Evolutionary conservation across 2,888 invertebrate species (phyloP).

Genomic region (Acanthoscelides obtectus): DNA sequence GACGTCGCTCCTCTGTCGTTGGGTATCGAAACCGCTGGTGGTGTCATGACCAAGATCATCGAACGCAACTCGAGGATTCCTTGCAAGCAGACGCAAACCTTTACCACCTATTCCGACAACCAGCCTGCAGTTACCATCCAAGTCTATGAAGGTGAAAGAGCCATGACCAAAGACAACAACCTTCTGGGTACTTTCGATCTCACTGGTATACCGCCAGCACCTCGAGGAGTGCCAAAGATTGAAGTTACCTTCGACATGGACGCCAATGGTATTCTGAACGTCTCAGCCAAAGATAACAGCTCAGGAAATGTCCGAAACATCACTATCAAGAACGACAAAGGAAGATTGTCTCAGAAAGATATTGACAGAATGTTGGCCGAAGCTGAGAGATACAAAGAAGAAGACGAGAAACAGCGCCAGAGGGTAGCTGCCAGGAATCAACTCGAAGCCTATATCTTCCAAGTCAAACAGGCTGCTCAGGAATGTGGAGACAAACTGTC

Average conservation of each 20-base stretch:
- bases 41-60: constrained; percentile 66
- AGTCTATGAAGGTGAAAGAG: constrained; percentile 68
- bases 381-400: constrained; percentile 68
- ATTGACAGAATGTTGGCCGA: constrained; percentile 76
- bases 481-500: constrained; percentile 61
- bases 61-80: constrained; percentile 54
- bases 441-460: constrained; percentile 67
- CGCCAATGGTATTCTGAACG: constrained; percentile 66
- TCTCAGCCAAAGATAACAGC: constrained; percentile 55
- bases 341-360: constrained; percentile 73
- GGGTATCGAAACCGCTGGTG: constrained; percentile 73
- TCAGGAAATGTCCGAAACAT: constrained; percentile 67
- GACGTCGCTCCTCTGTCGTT: constrained; percentile 66
- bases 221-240: constrained; percentile 63
- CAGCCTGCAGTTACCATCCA: constrained; percentile 66
- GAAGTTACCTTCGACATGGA: constrained; percentile 70
- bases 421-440: constrained; percentile 65
- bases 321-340: constrained; percentile 78
- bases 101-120: constrained; percentile 64
- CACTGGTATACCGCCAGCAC: constrained; percentile 65
- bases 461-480: constrained; percentile 63
- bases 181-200: constrained; percentile 60
- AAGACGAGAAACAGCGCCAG: constrained; percentile 65
- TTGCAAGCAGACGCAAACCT: constrained; percentile 52
- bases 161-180: constrained; percentile 77